Evolutionary conservation across 1,140 invertebrate genomes (phyloP).

Genomic region (Triops cancriformis): DNA sequence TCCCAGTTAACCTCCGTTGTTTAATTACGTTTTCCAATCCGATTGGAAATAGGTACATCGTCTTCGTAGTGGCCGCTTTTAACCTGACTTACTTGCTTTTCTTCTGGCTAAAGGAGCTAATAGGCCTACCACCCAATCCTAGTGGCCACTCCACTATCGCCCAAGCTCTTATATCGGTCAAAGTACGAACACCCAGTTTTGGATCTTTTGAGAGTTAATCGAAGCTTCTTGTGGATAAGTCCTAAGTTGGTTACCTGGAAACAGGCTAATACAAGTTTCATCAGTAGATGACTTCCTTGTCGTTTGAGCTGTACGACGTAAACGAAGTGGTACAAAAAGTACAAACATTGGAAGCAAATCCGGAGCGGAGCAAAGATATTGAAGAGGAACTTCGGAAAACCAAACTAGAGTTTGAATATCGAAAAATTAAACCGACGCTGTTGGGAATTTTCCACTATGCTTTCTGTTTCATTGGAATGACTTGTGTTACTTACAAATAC

Average conservation of each 20-base stretch:
- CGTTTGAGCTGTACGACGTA: neutral
- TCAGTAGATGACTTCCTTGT: neutral
- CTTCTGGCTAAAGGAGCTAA: neutral
- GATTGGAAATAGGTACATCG: neutral
- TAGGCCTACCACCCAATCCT: neutral
- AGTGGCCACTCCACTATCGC: neutral
- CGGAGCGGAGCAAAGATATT: neutral
- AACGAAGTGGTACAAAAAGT: neutral
- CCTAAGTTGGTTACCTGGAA: too few relatives aligned
- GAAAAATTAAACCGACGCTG: constrained; percentile 48
- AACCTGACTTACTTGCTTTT: neutral
- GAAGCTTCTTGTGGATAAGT: too few relatives aligned
- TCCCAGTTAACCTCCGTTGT: neutral
- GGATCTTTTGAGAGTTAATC: too few relatives aligned
- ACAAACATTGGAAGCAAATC: neutral
- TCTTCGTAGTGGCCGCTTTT: neutral
- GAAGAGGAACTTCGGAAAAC: neutral
- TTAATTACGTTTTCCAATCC: neutral
- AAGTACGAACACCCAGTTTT: neutral
- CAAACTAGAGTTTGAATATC: constrained; percentile 31
- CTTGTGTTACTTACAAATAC: constrained; percentile 83
- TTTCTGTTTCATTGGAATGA: constrained; percentile 75
- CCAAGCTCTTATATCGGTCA: neutral
- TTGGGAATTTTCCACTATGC: constrained; percentile 70
- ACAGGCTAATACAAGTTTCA: neutral